Evolutionary conservation across 2,888 invertebrate genomes (phyloP).

Genomic region (Diloba caeruleocephala): DNA sequence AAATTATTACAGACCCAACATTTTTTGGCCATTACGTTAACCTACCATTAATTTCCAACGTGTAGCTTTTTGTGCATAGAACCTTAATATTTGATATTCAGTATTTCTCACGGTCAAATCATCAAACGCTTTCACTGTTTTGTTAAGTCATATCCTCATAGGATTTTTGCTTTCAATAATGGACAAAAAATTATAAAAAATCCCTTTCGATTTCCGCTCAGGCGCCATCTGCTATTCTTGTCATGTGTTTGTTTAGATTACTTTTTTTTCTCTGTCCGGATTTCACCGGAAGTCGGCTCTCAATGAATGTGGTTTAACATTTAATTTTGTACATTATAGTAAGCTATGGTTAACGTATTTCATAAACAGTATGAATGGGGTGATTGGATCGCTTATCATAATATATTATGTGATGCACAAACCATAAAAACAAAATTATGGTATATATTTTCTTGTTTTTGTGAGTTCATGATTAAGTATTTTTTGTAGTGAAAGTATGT

Average conservation of each 20-base stretch:
- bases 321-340: conserved; percentile 69
- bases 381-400: conserved; percentile 24
- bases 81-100: conserved; percentile 6
- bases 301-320: conserved; percentile 70
- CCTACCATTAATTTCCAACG: too few relatives aligned
- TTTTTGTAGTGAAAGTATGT: conserved; percentile 3
- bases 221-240: conserved; percentile 86
- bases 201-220: conserved; percentile 87
- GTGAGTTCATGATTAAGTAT: conserved; percentile 15
- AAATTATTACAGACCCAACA: too few relatives aligned
- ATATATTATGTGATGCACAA: conserved; percentile 43
- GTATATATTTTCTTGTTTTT: neutral
- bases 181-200: conserved; percentile 71
- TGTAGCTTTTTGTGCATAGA: too few relatives aligned
- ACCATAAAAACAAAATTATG: conserved; percentile 30
- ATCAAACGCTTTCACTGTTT: conserved; percentile 76
- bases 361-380: conserved; percentile 36
- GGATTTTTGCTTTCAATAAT: conserved; percentile 70
- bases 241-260: conserved; percentile 82
- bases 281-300: conserved; percentile 81
- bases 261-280: conserved; percentile 74
- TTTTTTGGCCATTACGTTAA: too few relatives aligned
- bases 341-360: conserved; percentile 48
- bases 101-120: conserved; percentile 60
- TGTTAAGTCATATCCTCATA: conserved; percentile 71